Evolutionary conservation across 1,140 invertebrate genomes (phyloP), one percentile per base, ranked within the genome.

Genomic region (Pissodes strobi): DNA sequence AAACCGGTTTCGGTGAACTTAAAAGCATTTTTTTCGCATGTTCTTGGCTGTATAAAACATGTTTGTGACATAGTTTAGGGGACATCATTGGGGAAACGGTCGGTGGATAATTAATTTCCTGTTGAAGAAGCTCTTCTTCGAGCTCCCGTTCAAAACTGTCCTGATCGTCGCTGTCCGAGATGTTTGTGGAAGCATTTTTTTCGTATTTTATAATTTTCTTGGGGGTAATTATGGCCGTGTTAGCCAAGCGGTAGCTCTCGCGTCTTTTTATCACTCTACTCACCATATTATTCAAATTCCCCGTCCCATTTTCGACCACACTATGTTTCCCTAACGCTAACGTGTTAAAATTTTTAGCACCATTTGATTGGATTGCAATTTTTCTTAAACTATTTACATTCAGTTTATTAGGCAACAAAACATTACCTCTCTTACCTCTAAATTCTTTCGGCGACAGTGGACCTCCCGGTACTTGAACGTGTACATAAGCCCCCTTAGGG

Each of bases 171-270:
- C 64, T 21, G 34, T 64, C 61, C 1, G 34, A 51, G 9, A 37
- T 12, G 15, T 41, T 45, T 41, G 39, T 62, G 3, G 19, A 17
- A 10, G 46, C 15, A 19, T 37, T 57, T 52, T 75, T 82, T 37
- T 71, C 70, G 55, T 63, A 41, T 49, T 68, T 80, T 67, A 18
- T 77, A 63, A 65, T 67, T 59, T 68, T 69, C 12, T 56, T 65
- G 6, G 64, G 27, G 4, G 85, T 84, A 79, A 86, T 81, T 60
- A 87, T 81, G 1, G 85, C 85, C 41, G 84, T 86, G 79, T 92
- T 93, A 1, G 92, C 92, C 76, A 92, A 84, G 63, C 91, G 86
- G 74, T 94, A 94, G 79, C 91, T 93, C 75, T 93, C 90, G 75
- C 90, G 92, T 41, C 91, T 84, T 79, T 91, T 91, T 21, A 93